Evolutionary conservation across 2,797 vertebrate species (phyloP), one percentile per base, ranked within the genome.

Genomic region (Hypotaenidia okinawae): DNA sequence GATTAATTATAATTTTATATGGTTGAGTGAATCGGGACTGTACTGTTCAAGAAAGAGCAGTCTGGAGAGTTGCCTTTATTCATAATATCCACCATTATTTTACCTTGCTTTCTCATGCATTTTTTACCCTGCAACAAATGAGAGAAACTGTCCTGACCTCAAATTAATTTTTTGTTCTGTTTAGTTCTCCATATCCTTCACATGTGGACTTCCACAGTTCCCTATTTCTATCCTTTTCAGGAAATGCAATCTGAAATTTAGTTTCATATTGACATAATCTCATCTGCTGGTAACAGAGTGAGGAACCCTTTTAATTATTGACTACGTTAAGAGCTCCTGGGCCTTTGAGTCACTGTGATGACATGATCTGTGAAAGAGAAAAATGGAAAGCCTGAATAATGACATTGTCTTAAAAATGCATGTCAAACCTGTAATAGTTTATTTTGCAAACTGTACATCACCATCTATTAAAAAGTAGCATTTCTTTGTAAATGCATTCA

Each of bases 1-100:
- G 91, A 83, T 89, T 96, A 87, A 94, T 94, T 93, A 79, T 74
- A 82, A 87, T 91, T 93, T 92, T 84, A 68, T 76, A 83, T 79
- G 78, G 67, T 73, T 94, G 87, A 95, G 64, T 77, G 84, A 87
- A 95, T 87, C 63, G 77, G 57, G 78, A 52, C 61, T 59, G 57
- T 45, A 35, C 43, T 59, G 59, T 77, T 75, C 54, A 93, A 89
- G 37, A 85, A 90, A 63, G 9, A 8, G 23, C 49, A 89, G 87
- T 67, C 45, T 89, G 41, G 74, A 94, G 54, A 84, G 24, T 84
- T 89, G 47, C 33, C 37, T 63, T 92, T 85, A 77, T 87, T 89
- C 72, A 55, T 85, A 86, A 85, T 18, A 76, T 66, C 54, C 70
- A 73, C 68, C 32, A 28, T 4, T 43, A 83, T 67, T 89, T 84